These are phyloP conservation scores for Oxygymnocypris stewartii DNA, from an alignment of 2,113 vertebrate genomes.

Conservation along the genomic window DNA sequence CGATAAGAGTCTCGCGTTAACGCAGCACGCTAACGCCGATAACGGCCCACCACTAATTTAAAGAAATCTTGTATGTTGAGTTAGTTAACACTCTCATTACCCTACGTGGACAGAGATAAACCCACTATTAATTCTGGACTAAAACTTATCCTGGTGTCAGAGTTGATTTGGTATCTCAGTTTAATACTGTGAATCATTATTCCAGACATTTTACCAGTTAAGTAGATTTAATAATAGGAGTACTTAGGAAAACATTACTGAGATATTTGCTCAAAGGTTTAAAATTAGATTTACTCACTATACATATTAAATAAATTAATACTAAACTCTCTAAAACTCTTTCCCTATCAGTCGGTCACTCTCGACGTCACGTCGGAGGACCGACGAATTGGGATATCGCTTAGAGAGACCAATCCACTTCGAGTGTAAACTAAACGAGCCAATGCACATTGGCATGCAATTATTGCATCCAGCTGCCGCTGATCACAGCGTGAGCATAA, in stretches of 20 bases:
- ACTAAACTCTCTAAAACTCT: background rate
- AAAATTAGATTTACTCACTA: background rate
- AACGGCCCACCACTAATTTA: too few species aligned
- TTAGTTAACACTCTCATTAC: background rate
- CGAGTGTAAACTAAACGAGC: too few species aligned
- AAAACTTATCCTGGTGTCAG: background rate
- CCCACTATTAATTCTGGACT: background rate
- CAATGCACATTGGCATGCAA: too few species aligned
- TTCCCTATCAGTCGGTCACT: too few species aligned
- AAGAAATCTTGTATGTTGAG: background rate
- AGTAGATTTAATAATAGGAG: background rate
- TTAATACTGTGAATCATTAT: background rate
- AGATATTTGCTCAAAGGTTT: background rate
- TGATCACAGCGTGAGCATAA: too few species aligned
- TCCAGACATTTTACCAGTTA: background rate
- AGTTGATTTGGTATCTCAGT: background rate
- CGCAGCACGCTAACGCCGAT: too few species aligned
- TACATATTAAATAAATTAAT: background rate
- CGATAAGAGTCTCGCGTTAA: too few species aligned
- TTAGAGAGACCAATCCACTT: too few species aligned
- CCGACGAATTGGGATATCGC: too few species aligned
- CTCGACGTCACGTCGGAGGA: too few species aligned
- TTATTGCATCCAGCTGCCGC: too few species aligned
- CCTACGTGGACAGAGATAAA: slow-evolving; percentile 3
- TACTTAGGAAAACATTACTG: background rate